phyloP scores from a whole-genome alignment of 1,140 invertebrate genomes.

The Brachionus sp. region DNA sequence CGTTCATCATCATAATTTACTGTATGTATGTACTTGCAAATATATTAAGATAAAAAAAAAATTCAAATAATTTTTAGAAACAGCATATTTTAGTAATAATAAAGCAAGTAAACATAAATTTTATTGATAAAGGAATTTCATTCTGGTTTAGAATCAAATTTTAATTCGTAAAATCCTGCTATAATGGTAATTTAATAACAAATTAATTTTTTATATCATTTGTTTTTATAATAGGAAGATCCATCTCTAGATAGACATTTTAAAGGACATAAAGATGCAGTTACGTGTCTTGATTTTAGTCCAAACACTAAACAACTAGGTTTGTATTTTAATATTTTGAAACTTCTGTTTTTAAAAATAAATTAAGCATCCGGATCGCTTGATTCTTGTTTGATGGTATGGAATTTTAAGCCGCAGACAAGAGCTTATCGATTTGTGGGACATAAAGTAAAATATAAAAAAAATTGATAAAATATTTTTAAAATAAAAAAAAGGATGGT shows the following conservation, averaged over 20 bases:
- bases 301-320: conserved; percentile 71
- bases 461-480: neutral
- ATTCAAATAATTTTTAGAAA: neutral
- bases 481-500: conserved; percentile 53
- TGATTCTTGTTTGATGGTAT: conserved; percentile 74
- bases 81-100: neutral
- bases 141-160: too few species aligned
- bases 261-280: conserved; percentile 70
- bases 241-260: conserved; percentile 73
- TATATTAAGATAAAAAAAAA: neutral
- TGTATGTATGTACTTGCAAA: neutral
- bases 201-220: neutral
- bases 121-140: too few species aligned
- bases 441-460: conserved; percentile 55
- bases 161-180: too few species aligned
- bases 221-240: conserved; percentile 53
- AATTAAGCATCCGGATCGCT: conserved; percentile 68
- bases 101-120: too few species aligned
- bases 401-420: conserved; percentile 67
- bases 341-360: neutral
- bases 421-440: conserved; percentile 61
- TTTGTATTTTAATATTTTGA: conserved; percentile 47
- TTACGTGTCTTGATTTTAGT: conserved; percentile 73
- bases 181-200: neutral
- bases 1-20: neutral